Conservation (phyloP, 2,113 vertebrate species). For the Ellobius talpinus region DNA sequence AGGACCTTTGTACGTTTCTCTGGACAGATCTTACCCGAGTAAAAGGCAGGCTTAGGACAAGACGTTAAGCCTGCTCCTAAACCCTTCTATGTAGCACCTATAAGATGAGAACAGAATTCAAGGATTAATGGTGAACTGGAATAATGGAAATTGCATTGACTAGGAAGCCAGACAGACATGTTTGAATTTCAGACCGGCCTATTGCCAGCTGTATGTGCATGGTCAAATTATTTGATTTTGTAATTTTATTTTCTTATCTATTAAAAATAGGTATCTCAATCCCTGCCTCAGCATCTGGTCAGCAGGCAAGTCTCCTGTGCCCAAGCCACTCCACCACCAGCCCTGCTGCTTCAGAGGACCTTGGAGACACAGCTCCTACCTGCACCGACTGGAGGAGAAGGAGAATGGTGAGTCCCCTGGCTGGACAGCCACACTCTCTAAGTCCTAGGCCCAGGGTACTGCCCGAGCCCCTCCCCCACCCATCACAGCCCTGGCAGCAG, state of each 20-base stretch:
- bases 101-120: neutral
- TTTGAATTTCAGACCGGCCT: neutral
- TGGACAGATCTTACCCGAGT: neutral
- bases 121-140: no score
- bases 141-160: neutral
- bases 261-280: neutral
- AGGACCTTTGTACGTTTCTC: neutral
- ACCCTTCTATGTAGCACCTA: neutral
- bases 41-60: neutral
- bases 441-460: no score
- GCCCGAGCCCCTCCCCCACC: no score
- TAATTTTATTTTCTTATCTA: slow-evolving; percentile 18
- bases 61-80: neutral
- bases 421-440: no score
- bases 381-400: no score
- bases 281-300: no score
- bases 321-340: no score
- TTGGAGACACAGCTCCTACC: no score
- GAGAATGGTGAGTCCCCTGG: no score
- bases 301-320: no score
- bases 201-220: neutral
- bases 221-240: neutral
- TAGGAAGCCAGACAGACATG: neutral
- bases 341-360: no score
- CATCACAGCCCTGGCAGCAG: no score